Conservation (phyloP, 1,140 invertebrate species). For the Drosophila rufa region DNA sequence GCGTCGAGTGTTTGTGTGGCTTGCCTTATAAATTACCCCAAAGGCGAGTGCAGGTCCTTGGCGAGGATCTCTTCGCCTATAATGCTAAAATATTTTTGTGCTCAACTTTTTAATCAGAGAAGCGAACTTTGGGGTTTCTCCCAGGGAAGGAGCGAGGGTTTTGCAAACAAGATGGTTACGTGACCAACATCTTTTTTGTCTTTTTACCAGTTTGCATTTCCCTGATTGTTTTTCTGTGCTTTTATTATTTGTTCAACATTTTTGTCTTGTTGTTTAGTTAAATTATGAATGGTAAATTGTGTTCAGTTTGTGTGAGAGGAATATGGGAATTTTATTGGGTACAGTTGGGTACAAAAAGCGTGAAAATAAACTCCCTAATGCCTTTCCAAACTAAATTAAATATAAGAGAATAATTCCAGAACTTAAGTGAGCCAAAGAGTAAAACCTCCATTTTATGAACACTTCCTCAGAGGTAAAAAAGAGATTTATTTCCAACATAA, state of each 20-base stretch:
- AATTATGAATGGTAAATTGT: constrained; percentile 62
- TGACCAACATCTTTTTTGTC: constrained; percentile 70
- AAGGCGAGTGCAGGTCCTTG: constrained; percentile 60
- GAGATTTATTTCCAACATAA: no score
- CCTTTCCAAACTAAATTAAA: no score
- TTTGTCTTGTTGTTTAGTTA: constrained; percentile 44
- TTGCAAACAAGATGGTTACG: constrained; percentile 54
- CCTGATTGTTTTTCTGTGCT: constrained; percentile 54
- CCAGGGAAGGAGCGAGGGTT: neutral
- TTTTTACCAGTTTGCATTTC: constrained; percentile 30
- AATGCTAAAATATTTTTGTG: constrained; percentile 55
- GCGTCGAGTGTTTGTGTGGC: constrained; percentile 56
- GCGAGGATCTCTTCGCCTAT: constrained; percentile 55
- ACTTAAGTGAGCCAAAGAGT: neutral
- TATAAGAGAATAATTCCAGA: neutral
- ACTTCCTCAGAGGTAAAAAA: no score
- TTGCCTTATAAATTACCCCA: constrained; percentile 66
- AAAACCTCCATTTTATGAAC: neutral
- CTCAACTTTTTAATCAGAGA: constrained; percentile 71
- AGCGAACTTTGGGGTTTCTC: constrained; percentile 29
- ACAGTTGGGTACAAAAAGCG: constrained; percentile 4
- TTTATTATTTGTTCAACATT: constrained; percentile 28
- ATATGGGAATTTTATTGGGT: constrained; percentile 11
- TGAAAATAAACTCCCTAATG: no score
- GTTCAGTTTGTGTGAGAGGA: constrained; percentile 19